Percentiles rank a stretch among this genome's conserved stretches.
These are phyloP conservation scores for Drosophila pseudotakahashii DNA, from an alignment of 2,888 invertebrate genomes.

Conservation along the genomic window DNA sequence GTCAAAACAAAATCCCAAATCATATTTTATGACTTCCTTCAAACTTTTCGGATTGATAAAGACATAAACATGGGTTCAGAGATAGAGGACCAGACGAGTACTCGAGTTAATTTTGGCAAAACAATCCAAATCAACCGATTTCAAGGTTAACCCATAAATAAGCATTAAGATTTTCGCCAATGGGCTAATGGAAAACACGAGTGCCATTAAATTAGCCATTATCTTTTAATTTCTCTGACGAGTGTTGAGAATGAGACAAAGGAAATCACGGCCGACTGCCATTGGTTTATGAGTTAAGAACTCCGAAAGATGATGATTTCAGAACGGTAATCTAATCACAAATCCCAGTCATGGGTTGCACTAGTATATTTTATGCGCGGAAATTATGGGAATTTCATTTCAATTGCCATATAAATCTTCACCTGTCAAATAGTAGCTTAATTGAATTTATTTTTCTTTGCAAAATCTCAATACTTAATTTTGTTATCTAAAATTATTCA, in stretches of 20 bases:
- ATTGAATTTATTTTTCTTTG: constrained; percentile 32
- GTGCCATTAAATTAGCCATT: constrained; percentile 3
- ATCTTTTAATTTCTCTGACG: background rate
- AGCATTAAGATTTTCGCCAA: constrained; percentile 9
- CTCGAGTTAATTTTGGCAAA: constrained; percentile 24
- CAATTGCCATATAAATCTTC: constrained; percentile 27
- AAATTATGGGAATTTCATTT: constrained; percentile 10
- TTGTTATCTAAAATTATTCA: constrained; percentile 58
- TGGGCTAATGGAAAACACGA: constrained; percentile 3
- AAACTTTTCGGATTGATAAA: background rate
- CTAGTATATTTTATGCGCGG: constrained; percentile 7
- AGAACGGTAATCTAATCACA: constrained; percentile 20
- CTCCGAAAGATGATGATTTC: background rate
- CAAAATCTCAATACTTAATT: constrained; percentile 38
- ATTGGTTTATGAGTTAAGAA: background rate
- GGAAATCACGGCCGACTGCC: constrained; percentile 8
- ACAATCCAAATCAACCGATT: constrained; percentile 9
- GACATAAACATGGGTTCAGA: background rate
- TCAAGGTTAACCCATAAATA: constrained; percentile 40
- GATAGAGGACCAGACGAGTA: constrained; percentile 23
- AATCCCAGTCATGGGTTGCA: constrained; percentile 1
- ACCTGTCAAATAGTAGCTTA: constrained; percentile 20
- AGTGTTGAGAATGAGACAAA: constrained; percentile 21
- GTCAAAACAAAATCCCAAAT: no score
- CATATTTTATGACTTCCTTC: constrained; percentile 2